A percentile compares a stretch with the other conserved stretches of the same genome.
Conservation (phyloP, 2,888 invertebrate genomes). For the Xestoiulus laeticollis region DNA sequence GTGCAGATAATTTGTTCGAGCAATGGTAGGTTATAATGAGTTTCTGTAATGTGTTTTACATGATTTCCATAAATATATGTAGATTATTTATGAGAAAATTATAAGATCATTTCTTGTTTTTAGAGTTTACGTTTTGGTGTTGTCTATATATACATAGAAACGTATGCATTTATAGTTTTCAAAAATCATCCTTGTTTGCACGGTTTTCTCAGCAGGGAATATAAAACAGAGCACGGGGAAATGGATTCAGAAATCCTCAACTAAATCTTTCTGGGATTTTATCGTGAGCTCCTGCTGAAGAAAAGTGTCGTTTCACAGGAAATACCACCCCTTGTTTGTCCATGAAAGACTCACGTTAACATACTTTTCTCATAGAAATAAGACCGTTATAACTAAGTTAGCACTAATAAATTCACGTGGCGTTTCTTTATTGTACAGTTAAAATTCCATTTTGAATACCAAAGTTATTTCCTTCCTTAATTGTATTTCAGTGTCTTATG, state of each 20-base stretch:
- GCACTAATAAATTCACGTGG: background rate
- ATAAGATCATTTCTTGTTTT: background rate
- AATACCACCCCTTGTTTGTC: background rate
- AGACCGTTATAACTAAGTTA: background rate
- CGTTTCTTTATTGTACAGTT: background rate
- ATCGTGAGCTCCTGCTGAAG: background rate
- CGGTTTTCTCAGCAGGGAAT: slow-evolving; percentile 7
- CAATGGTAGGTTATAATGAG: background rate
- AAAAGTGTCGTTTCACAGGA: background rate
- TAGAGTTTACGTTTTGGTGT: background rate
- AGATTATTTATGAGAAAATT: slow-evolving; percentile 5
- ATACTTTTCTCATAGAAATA: background rate
- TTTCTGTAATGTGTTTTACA: slow-evolving; percentile 9
- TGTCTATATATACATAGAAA: background rate
- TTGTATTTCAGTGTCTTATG: background rate
- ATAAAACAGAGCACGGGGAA: background rate
- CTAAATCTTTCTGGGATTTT: slow-evolving; percentile 22
- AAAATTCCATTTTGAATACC: background rate
- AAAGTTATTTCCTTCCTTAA: background rate
- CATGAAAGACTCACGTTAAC: background rate
- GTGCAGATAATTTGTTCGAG: background rate
- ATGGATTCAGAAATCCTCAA: slow-evolving; percentile 13
- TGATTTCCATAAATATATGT: background rate
- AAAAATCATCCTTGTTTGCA: background rate
- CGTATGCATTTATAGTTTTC: background rate